Evolutionary conservation across 2,797 vertebrate species (phyloP), one percentile per base, ranked within the genome.

Genomic region (Pseudocheirus occidentalis): DNA sequence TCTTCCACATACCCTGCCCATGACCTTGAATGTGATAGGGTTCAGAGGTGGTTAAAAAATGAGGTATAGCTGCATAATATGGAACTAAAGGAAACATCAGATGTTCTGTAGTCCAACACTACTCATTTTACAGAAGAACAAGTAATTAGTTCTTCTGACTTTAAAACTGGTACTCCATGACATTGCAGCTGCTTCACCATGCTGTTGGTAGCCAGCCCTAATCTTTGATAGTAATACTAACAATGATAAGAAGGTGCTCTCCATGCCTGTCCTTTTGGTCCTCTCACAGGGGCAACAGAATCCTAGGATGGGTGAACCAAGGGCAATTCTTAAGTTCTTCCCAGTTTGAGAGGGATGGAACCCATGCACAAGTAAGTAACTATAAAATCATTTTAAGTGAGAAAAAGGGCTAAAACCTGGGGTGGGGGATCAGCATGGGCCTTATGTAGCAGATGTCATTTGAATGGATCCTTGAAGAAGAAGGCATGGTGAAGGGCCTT

Each of bases 1-100:
- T 10, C 93, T 29, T n/a, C 55, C 12, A 93, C 94, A 93, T 94
- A 81, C 11, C 12, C 56, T 96, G 31, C 1, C 50, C 58, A 89
- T 34, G 93, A 96, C 90, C 73, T 40, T 53, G 46, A 2, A 95
- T 12, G 95, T 27, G 29, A 0, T 92, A 95, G 53, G 0, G 93
- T 92, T 95, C 21, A 93, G 31, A 90, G 34, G 87, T 10, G 13
- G 4, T 55, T 81, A 46, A 81, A 73, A 81, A 81, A 46, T 81
- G 18, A 81, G 46, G 6, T 40, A 81, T 7, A 46, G 0, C 6
- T 46, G 7, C n/a, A 46, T 81, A 81, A 46, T 81, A 40, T 40
- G 5, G 73, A 87, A 87, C 21, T 10, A 87, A 87, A 21, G 73
- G 18, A 87, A 87, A 27, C 9, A 87, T 50, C 27, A 87, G 40